A percentile compares a stretch with the other conserved stretches of the same genome.
These are phyloP conservation scores for Catonia carolina DNA, from an alignment of 2,888 invertebrate genomes.

Conservation along the genomic window DNA sequence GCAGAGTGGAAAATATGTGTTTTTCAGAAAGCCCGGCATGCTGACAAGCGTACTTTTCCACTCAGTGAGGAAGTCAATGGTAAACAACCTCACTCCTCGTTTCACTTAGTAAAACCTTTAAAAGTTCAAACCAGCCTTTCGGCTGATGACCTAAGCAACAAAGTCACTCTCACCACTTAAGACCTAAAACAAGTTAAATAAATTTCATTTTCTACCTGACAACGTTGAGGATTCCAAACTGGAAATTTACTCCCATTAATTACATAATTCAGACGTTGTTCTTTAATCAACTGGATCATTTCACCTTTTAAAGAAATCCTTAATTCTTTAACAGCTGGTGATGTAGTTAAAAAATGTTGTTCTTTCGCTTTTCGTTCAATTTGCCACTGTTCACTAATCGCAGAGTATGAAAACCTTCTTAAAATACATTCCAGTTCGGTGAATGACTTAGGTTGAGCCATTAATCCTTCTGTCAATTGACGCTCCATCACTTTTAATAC, in stretches of 20 bases:
- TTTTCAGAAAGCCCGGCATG: no score
- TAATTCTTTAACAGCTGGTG: slow-evolving; percentile 14
- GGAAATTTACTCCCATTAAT: slow-evolving; percentile 15
- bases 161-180: no score
- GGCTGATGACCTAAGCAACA: no score
- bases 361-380: slow-evolving; percentile 13
- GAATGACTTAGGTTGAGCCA: slow-evolving; percentile 5
- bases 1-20: no score
- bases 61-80: no score
- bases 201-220: no score
- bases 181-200: no score
- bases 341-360: slow-evolving; percentile 9
- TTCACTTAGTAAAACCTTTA: no score
- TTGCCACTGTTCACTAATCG: slow-evolving; percentile 20
- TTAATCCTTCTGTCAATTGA: slow-evolving; percentile 12
- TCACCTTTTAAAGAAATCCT: slow-evolving; percentile 9
- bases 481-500: slow-evolving; percentile 17
- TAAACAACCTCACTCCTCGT: no score
- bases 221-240: no score
- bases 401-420: slow-evolving; percentile 6
- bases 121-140: no score
- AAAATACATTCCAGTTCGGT: slow-evolving; percentile 6
- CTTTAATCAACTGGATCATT: slow-evolving; percentile 11
- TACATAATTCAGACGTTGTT: slow-evolving; percentile 21
- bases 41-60: no score